Evolutionary conservation across 2,888 invertebrate species (phyloP), one percentile per base, ranked within the genome.

Genomic region (Monochamus alternatus): DNA sequence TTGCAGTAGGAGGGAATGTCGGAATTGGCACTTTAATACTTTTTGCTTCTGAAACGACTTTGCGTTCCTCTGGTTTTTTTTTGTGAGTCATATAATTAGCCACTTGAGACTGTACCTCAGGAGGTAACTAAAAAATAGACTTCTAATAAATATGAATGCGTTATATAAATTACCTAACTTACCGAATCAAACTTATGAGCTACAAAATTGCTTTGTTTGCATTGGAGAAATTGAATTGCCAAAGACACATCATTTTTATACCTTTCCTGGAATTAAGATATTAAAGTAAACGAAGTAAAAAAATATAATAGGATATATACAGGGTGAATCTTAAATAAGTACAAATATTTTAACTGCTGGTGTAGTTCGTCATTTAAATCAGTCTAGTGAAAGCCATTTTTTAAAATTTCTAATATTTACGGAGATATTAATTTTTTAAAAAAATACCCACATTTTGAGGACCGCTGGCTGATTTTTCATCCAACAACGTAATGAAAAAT

Each of bases 141-240:
- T 38, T 38, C 4, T 22, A 58, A 38, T 22, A 43, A 44, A 51
- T 12, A 8, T 58, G 69, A 43, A 79, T 2, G 51, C 10, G 12
- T 65, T 71, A 63, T n/a, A 75, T 5, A 12, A 22, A 22, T 22
- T 22, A 22, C 22, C 22, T 22, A 55, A 92, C 94, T 93, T 91
- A 97, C 97, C 89, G 94, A 94, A 87, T 96, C 96, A 85, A 96
- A 93, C 89, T 95, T 96, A 87, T 97, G 98, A 62, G 97, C 94
- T 77, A 98, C 95, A 91, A 97, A 98, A 90, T 96, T 96, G 81
- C 96, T 95, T 81, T 98, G 98, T 87, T 97, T 98, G 89, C 98
- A 98, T 88, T 98, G 98, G 71, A 98, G 91, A 84, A 98, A 91
- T 89, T 98, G 97, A 82, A 98, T 97, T 78, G 98, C 98, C 86